phyloP scores from a whole-genome alignment of 2,888 invertebrate genomes.

The Drosophila bunnanda region DNA sequence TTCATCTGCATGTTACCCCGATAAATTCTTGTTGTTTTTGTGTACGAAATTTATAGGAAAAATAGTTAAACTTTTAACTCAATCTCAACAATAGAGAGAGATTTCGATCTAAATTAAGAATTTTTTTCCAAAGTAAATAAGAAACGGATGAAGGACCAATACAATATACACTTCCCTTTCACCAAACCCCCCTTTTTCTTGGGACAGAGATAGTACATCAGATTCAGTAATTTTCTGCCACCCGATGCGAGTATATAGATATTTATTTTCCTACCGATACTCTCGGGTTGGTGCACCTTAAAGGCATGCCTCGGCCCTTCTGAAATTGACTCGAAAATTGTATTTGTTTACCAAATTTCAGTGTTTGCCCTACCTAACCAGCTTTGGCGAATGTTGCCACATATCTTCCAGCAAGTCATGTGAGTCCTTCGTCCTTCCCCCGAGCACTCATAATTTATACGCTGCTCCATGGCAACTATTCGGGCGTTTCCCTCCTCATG shows the following conservation, averaged over 20 bases:
- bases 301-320: slow-evolving; percentile 1
- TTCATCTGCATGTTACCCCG: background rate
- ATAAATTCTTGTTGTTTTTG: background rate
- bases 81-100: background rate
- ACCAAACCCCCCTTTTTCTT: background rate
- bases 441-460: slow-evolving; percentile 36
- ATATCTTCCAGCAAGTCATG: slow-evolving; percentile 16
- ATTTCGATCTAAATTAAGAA: slow-evolving; percentile 10
- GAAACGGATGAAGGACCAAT: background rate
- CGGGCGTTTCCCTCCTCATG: slow-evolving; percentile 5
- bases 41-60: background rate
- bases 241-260: background rate
- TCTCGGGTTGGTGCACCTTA: background rate
- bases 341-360: slow-evolving; percentile 24
- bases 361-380: slow-evolving; percentile 13
- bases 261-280: background rate
- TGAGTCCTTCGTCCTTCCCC: slow-evolving; percentile 11
- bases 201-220: background rate
- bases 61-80: background rate
- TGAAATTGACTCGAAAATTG: slow-evolving; percentile 21
- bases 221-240: background rate
- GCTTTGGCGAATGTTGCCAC: slow-evolving; percentile 15
- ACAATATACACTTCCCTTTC: background rate
- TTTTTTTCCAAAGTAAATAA: background rate
- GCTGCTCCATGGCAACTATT: slow-evolving; percentile 27